phyloP scores from a whole-genome alignment of 2,113 vertebrate genomes.

The Gorsachius goisagi region DNA sequence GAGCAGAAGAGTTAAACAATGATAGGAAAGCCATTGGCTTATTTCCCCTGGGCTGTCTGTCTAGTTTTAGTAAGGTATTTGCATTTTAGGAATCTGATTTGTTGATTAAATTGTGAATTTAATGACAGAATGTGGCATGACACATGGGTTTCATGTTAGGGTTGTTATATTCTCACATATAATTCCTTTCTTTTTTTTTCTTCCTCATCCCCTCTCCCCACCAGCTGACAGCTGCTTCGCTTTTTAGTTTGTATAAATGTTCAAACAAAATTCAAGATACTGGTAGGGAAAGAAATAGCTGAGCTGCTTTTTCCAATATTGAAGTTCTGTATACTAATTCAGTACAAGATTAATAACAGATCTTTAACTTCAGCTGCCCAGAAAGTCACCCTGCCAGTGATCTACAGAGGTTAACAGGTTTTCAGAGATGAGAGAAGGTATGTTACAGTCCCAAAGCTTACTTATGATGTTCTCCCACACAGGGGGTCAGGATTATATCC shows the following conservation, averaged over 20 bases:
- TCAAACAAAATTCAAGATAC: not conserved
- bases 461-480: not conserved
- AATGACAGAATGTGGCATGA: not conserved
- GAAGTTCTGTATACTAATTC: not conserved
- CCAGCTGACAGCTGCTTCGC: not conserved
- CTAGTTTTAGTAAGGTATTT: not conserved
- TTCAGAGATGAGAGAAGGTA: not conserved
- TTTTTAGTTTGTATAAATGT: not conserved
- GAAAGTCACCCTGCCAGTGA: not conserved
- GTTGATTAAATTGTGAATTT: not conserved
- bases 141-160: not conserved
- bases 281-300: not conserved
- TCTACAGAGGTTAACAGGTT: not conserved
- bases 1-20: not conserved
- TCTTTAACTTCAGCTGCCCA: not conserved
- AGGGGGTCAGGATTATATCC: fast-evolving
- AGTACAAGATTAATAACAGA: not conserved
- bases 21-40: not conserved
- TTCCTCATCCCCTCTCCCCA: not conserved
- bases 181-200: not conserved
- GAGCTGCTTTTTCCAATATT: not conserved
- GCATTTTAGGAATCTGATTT: not conserved
- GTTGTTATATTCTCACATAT: not conserved
- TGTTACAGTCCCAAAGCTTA: not conserved
- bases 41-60: not conserved